phyloP scores from a whole-genome alignment of 2,797 vertebrate species.

The Gila robusta region DNA sequence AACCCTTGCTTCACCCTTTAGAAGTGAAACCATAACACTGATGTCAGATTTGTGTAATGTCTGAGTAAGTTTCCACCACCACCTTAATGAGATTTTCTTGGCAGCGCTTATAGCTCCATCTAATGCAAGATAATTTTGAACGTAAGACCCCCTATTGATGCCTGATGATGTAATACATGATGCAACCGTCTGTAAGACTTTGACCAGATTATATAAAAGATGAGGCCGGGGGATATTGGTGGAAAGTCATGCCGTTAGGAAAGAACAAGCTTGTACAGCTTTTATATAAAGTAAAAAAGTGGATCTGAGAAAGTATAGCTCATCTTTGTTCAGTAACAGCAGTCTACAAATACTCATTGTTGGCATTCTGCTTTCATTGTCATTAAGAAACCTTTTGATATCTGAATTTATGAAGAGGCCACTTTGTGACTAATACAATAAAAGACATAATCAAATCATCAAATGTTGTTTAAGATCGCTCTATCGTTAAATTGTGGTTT shows the following conservation, averaged over 20 bases:
- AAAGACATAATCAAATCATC: background rate
- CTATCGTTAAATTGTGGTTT: constrained; percentile 3
- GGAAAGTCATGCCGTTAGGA: constrained; percentile 53
- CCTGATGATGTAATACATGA: constrained; percentile 69
- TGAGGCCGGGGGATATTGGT: constrained; percentile 57
- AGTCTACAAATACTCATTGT: background rate
- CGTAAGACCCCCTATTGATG: constrained; percentile 60
- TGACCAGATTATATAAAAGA: constrained; percentile 63
- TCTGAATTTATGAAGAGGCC: background rate
- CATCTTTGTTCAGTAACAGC: background rate
- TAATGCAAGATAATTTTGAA: constrained; percentile 60
- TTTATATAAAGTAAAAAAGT: constrained; percentile 45
- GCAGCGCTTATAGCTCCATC: constrained; percentile 46
- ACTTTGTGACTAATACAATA: background rate
- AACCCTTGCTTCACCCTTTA: constrained; percentile 4
- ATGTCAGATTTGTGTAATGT: constrained; percentile 40
- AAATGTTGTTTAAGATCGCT: constrained; percentile 5
- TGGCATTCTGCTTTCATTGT: background rate
- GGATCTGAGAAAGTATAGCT: constrained; percentile 10
- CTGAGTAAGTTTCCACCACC: constrained; percentile 20
- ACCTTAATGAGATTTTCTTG: constrained; percentile 54
- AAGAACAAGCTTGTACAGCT: constrained; percentile 54
- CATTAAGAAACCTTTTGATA: constrained; percentile 12
- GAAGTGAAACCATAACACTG: constrained; percentile 32
- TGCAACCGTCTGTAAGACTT: constrained; percentile 69